Evolutionary conservation across 2,888 invertebrate genomes (phyloP), one percentile per base, ranked within the genome.

Genomic region (Tortrix viridana): DNA sequence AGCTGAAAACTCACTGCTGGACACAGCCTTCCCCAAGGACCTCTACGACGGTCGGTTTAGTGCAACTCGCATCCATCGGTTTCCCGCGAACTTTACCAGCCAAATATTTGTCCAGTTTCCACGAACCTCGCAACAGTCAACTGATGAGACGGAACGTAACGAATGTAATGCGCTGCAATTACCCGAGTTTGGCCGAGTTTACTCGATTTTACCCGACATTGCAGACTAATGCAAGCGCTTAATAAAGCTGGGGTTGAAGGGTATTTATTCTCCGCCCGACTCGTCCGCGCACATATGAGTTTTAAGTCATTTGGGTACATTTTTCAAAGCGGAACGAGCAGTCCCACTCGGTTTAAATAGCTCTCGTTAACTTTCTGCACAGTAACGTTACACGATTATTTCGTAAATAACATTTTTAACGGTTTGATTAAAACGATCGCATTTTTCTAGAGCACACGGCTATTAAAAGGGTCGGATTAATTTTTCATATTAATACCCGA

Each of bases 301-400:
- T 89, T 87, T 82, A 85, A 85, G 85, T 88, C 85, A 87, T 90
- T 89, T 82, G 76, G 74, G 79, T 67, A 81, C 84, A 82, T 83
- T 84, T 89, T 89, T 88, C 86, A 89, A 88, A 88, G 86, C 79
- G 73, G 74, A 80, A 80, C 79, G 81, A 76, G 77, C 79, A 71
- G 69, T 70, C 76, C 74, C 69, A 67, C 66, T 73, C 71, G 76
- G 76, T 77, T 85, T 86, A 88, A 90, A 89, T 88, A 89, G 82
- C 88, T 82, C 89, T 89, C 89, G 88, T 90, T 90, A 88, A 89
- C 89, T 87, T 88, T 79, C 80, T 77, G 79, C 80, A 77, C 78
- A 72, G 84, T 80, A 82, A 83, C 82, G 81, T 73, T 72, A 71
- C 74, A 74, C 81, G 86, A 86, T 88, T 87, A 88, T 86, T 83